Evolutionary conservation across 1,140 invertebrate species (phyloP).

Genomic region (Ceratina calcarata): DNA sequence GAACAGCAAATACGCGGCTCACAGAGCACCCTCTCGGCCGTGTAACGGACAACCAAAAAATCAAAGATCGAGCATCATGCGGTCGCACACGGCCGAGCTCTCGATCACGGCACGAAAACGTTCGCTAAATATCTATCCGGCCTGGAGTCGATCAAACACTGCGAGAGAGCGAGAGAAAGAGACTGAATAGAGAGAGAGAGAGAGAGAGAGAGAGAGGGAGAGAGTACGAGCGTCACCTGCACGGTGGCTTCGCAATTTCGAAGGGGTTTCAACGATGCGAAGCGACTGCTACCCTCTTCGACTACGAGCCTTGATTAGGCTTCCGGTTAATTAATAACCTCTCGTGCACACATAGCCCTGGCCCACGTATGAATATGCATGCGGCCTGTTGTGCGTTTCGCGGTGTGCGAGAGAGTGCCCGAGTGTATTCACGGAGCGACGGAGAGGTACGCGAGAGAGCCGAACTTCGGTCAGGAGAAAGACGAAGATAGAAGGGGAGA

Average conservation of each 20-base stretch:
- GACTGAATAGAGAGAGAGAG: not conserved
- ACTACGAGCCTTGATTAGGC: constrained; percentile 79
- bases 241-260: constrained; percentile 64
- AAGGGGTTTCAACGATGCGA: constrained; percentile 64
- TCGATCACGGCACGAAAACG: constrained; percentile 18
- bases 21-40: constrained; percentile 26
- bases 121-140: constrained; percentile 48
- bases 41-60: constrained; percentile 19
- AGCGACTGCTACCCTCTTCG: constrained; percentile 70
- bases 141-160: constrained; percentile 54
- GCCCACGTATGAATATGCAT: constrained; percentile 79
- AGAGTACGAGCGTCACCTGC: constrained; percentile 54
- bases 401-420: constrained; percentile 63
- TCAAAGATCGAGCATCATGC: constrained; percentile 20
- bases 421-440: constrained; percentile 56
- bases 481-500: constrained; percentile 1
- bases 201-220: constrained; percentile 7
- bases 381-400: constrained; percentile 76
- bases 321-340: constrained; percentile 81
- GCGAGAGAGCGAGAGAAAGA: not conserved
- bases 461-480: not conserved
- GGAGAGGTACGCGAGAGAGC: constrained; percentile 39
- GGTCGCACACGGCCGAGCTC: not conserved
- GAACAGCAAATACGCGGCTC: constrained; percentile 32
- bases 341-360: constrained; percentile 76